Evolutionary conservation across 2,888 invertebrate species (phyloP), one percentile per base, ranked within the genome.

Genomic region (Crocallis elinguaria): DNA sequence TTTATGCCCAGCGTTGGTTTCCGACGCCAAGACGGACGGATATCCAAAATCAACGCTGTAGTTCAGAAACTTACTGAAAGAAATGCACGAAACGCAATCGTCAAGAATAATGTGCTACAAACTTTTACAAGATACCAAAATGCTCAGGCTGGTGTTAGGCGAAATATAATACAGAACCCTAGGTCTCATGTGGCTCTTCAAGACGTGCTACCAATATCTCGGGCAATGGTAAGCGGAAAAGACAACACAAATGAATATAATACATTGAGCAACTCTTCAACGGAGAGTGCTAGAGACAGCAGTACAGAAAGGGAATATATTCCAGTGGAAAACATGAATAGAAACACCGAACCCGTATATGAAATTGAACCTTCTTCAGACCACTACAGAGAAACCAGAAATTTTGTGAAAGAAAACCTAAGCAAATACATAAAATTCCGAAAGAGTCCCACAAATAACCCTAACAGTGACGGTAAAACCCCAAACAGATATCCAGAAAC

Each of bases 21-120:
- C 9, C 66, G 82, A 4, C 62, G 67, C 5, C 66, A 62, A 3
- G 83, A 88, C 8, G 87, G 87, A 1, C 75, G 70, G 1, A 44
- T 80, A 4, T 64, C 82, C 0, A 79, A 76, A 69, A 69, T 88
- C 1, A 84, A 82, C 17, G 84, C 84, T 0, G 46, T 82, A 2
- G 65, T 84, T n/a, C 79, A 77, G 50, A 83, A 74, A 60, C 57
- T 69, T 0, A 25, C 19, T n/a, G 16, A 5, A 49, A 46, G 14
- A 16, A 57, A 23, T 32, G 45, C 5, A 1, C 25, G 13, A 9
- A 21, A 12, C 29, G 16, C 1, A 0, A 63, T 71, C 35, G 43
- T 43, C 12, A 19, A 36, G 6, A 6, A 45, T 32, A 42, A 49
- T 12, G 11, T 11, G 4, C 6, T 21, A 11, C 35, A 2, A 21